Percentiles rank a stretch among this genome's conserved stretches.
Evolutionary conservation across 92 coral and sea anemone species (phyloP).

Genomic region (Zoanthus sansibaricus): DNA sequence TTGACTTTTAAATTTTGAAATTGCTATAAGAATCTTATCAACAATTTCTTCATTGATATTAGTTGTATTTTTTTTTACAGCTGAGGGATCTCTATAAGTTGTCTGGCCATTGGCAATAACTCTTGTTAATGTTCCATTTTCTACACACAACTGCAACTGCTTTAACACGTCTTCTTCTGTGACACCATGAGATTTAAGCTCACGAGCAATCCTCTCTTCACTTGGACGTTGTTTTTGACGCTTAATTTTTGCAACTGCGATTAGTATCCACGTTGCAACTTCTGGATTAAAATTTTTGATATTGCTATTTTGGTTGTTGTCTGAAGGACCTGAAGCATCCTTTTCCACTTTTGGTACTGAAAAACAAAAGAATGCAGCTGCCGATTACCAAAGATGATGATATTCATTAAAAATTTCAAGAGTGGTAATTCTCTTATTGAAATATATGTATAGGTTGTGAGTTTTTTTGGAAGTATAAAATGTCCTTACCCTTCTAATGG

Average conservation of each 20-base stretch:
- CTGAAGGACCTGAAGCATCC: background rate
- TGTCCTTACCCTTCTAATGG: too few species aligned
- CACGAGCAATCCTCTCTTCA: conserved; percentile 60
- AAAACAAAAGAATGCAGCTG: background rate
- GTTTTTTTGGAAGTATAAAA: too few species aligned
- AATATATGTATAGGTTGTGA: background rate
- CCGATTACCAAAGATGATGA: background rate
- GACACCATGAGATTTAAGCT: conserved; percentile 42
- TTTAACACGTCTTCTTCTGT: conserved; percentile 41
- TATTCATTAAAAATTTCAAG: background rate
- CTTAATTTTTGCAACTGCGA: conserved; percentile 35
- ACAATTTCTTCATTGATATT: conserved; percentile 11
- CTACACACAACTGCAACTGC: conserved; percentile 49
- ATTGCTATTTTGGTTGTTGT: background rate
- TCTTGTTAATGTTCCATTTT: conserved; percentile 48
- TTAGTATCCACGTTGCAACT: conserved; percentile 15
- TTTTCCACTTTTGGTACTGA: background rate
- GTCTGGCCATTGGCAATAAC: conserved; percentile 39
- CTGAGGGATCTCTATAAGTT: conserved; percentile 57
- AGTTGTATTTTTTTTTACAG: background rate
- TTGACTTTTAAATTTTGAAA: conserved; percentile 45
- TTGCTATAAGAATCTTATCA: background rate
- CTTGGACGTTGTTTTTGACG: conserved; percentile 61
- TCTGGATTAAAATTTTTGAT: conserved; percentile 1
- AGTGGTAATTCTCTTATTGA: background rate